phyloP scores from a whole-genome alignment of 2,113 vertebrate genomes.

The Pangasianodon gigas region DNA sequence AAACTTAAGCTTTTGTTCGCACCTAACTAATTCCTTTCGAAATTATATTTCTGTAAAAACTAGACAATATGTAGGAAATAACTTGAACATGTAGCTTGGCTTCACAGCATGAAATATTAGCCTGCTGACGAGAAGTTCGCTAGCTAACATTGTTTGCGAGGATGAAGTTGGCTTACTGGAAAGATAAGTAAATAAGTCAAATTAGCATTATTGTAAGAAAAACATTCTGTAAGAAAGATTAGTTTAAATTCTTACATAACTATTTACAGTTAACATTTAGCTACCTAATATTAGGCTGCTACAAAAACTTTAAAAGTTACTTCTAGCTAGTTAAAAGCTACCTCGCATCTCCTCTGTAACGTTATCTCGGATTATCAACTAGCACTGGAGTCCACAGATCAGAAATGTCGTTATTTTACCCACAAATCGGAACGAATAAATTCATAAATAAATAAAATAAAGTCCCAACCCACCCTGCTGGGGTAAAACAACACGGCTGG shows the following conservation, averaged over 20 bases:
- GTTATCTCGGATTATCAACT: neutral
- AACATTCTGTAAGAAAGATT: too few relatives aligned
- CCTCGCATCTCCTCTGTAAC: neutral
- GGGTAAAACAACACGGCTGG: too few relatives aligned
- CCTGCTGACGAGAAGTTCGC: too few relatives aligned
- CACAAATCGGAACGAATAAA: neutral
- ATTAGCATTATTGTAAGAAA: too few relatives aligned
- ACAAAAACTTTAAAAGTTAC: too few relatives aligned
- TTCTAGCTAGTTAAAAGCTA: too few relatives aligned
- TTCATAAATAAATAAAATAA: neutral
- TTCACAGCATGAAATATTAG: neutral
- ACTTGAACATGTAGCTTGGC: neutral
- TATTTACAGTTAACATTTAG: too few relatives aligned
- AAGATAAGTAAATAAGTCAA: too few relatives aligned
- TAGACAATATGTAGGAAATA: neutral
- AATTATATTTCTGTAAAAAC: neutral
- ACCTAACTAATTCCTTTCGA: neutral
- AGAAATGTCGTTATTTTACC: neutral
- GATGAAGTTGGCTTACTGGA: too few relatives aligned
- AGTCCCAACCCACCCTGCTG: neutral
- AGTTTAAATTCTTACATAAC: too few relatives aligned
- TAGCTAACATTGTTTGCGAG: too few relatives aligned
- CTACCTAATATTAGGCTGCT: too few relatives aligned
- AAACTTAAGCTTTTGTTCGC: neutral
- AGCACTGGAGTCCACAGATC: neutral